phyloP scores from a whole-genome alignment of 1,140 invertebrate species.

The Lordiphosa clarofinis region DNA sequence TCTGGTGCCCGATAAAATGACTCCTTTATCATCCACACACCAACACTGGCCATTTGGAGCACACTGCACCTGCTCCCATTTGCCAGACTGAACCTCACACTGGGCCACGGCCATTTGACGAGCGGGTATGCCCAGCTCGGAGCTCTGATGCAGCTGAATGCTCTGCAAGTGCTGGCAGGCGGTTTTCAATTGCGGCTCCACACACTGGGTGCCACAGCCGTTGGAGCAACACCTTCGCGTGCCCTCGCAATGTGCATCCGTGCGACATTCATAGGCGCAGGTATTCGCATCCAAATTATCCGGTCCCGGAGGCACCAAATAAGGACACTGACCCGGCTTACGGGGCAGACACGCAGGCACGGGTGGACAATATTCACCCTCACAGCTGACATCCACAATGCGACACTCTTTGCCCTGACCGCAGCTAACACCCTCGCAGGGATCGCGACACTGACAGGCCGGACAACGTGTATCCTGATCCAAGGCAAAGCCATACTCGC shows the following conservation, averaged over 20 bases:
- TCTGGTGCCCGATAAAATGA: slow-evolving; percentile 86
- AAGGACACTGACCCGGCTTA: slow-evolving; percentile 90
- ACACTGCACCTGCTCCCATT: slow-evolving; percentile 90
- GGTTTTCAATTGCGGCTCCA: slow-evolving; percentile 86
- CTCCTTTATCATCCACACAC: slow-evolving; percentile 93
- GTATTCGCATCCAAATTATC: slow-evolving; percentile 80
- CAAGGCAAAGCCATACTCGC: slow-evolving; percentile 89
- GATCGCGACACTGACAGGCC: slow-evolving; percentile 88
- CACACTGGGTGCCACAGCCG: slow-evolving; percentile 90
- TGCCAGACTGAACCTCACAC: slow-evolving; percentile 86
- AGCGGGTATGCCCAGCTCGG: slow-evolving; percentile 87
- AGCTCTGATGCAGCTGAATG: slow-evolving; percentile 86
- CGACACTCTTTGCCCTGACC: slow-evolving; percentile 84
- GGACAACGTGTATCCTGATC: slow-evolving; percentile 86
- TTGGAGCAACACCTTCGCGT: slow-evolving; percentile 89
- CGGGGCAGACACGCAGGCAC: slow-evolving; percentile 89
- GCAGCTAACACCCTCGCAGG: slow-evolving; percentile 86
- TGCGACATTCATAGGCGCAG: slow-evolving; percentile 88
- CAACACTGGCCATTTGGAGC: slow-evolving; percentile 88
- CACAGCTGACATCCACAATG: slow-evolving; percentile 90
- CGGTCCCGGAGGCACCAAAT: slow-evolving; percentile 86
- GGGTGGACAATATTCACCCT: slow-evolving; percentile 88
- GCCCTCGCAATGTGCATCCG: slow-evolving; percentile 87
- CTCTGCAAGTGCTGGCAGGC: slow-evolving; percentile 87
- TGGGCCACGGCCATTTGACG: slow-evolving; percentile 88